Conservation (phyloP, 2,888 invertebrate genomes). For the Torymus tubicola region DNA sequence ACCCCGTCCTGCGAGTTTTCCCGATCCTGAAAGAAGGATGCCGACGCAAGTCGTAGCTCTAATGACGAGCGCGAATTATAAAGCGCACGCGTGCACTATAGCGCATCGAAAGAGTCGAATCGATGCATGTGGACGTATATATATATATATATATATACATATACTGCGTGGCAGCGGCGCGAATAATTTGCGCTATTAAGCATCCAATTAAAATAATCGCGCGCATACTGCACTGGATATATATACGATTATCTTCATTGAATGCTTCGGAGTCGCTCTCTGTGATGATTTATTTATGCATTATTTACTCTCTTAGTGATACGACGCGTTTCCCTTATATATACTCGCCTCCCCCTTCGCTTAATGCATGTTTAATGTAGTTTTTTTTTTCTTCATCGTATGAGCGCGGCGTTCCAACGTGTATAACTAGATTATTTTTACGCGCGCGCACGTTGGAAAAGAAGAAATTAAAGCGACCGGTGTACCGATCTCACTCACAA, state of each 20-base stretch:
- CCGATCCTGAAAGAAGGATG: conserved; percentile 59
- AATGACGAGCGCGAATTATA: conserved; percentile 44
- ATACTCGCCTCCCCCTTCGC: not conserved
- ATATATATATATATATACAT: not conserved
- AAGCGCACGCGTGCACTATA: not conserved
- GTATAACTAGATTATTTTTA: conserved; percentile 30
- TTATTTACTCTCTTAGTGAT: conserved; percentile 53
- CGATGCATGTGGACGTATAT: conserved; percentile 50
- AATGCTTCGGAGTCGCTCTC: conserved; percentile 7
- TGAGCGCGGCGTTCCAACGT: conserved; percentile 10
- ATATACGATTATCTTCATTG: conserved; percentile 33
- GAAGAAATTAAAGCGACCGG: conserved; percentile 24
- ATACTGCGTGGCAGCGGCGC: conserved; percentile 28
- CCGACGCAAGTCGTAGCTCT: conserved; percentile 2
- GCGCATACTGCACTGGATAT: not conserved
- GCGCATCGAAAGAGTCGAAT: conserved; percentile 37
- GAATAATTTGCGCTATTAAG: conserved; percentile 50
- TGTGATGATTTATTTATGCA: conserved; percentile 51
- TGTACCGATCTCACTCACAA: conserved; percentile 15
- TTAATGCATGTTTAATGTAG: conserved; percentile 38
- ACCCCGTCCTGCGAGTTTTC: conserved; percentile 65
- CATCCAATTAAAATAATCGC: conserved; percentile 56
- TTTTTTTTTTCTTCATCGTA: conserved; percentile 23
- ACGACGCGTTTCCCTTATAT: conserved; percentile 3
- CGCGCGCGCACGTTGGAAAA: conserved; percentile 4